Evolutionary conservation across 2,797 vertebrate species (phyloP).

Genomic region (Sparidentex hasta): DNA sequence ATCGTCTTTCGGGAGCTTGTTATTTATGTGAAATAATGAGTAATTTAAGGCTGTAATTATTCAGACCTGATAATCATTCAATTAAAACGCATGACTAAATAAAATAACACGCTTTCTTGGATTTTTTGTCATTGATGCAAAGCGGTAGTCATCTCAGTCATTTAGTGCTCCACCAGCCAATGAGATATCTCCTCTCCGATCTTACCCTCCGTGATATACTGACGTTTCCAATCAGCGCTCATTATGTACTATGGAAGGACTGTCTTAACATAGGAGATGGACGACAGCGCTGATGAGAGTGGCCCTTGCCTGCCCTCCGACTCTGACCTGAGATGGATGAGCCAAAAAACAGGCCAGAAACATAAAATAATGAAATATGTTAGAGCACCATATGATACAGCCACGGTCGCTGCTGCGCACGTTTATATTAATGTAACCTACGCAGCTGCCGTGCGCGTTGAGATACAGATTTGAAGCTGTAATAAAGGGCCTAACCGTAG

Average conservation of each 20-base stretch:
- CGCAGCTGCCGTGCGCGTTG: constrained; percentile 8
- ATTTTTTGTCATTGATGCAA: constrained; percentile 26
- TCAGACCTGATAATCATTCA: constrained; percentile 21
- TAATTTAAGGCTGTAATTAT: constrained; percentile 32
- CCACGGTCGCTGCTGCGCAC: constrained; percentile 27
- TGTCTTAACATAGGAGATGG: constrained; percentile 80
- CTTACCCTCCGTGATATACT: constrained; percentile 56
- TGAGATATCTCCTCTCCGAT: constrained; percentile 42
- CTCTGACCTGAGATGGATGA: constrained; percentile 62
- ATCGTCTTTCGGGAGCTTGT: background rate
- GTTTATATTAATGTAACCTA: constrained; percentile 43
- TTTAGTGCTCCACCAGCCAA: constrained; percentile 10
- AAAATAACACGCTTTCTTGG: constrained; percentile 14
- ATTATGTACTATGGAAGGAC: constrained; percentile 67
- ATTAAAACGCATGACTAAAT: constrained; percentile 32
- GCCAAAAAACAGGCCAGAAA: constrained; percentile 30
- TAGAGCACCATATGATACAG: constrained; percentile 5
- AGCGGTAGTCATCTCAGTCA: background rate
- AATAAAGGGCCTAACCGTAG: constrained; percentile 27
- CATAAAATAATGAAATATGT: background rate
- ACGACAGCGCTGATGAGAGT: constrained; percentile 75
- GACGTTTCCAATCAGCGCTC: constrained; percentile 73
- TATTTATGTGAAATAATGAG: constrained; percentile 22
- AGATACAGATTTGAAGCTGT: constrained; percentile 37
- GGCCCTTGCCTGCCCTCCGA: constrained; percentile 65